Conservation (phyloP, 2,888 invertebrate species). For the Carterocephalus palaemon region DNA sequence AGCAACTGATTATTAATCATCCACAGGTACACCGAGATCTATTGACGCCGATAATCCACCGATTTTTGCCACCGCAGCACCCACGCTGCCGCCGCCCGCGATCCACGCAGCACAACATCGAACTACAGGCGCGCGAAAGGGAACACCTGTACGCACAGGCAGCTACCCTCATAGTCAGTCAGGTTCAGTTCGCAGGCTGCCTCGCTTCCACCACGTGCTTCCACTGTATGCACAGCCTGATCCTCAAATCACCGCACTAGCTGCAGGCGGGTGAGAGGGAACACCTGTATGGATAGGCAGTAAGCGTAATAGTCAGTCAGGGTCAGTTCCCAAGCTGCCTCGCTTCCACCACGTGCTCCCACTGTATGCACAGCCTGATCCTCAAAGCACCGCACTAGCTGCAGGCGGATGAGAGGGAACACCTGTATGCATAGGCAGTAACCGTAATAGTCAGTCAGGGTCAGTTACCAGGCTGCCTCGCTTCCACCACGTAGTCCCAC, state of each 20-base stretch:
- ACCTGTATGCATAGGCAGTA: slow-evolving; percentile 39
- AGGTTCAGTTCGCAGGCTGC: neutral
- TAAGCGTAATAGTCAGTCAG: too few species aligned
- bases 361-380: too few species aligned
- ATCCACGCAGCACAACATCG: slow-evolving; percentile 58
- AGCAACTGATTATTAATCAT: too few species aligned
- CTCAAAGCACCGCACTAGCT: slow-evolving; percentile 56
- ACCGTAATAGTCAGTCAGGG: slow-evolving; percentile 43
- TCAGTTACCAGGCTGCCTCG: too few species aligned
- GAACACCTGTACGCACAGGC: slow-evolving; percentile 42
- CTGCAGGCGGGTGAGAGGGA: too few species aligned
- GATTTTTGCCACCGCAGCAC: slow-evolving; percentile 69
- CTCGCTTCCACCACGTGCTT: too few species aligned
- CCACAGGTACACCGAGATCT: slow-evolving; percentile 78
- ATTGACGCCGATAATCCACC: slow-evolving; percentile 81
- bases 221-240: too few species aligned
- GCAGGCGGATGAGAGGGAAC: slow-evolving; percentile 52
- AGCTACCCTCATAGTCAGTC: slow-evolving; percentile 41
- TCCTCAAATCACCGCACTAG: too few species aligned
- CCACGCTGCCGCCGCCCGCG: slow-evolving; percentile 58
- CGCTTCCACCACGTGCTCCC: too few species aligned
- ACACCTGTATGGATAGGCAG: too few species aligned
- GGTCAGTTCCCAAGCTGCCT: too few species aligned
- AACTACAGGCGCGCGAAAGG: slow-evolving; percentile 54
- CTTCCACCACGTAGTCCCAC: too few species aligned